Evolutionary conservation across 2,113 vertebrate species (phyloP), one percentile per base, ranked within the genome.

Genomic region (Tragelaphus buxtoni): DNA sequence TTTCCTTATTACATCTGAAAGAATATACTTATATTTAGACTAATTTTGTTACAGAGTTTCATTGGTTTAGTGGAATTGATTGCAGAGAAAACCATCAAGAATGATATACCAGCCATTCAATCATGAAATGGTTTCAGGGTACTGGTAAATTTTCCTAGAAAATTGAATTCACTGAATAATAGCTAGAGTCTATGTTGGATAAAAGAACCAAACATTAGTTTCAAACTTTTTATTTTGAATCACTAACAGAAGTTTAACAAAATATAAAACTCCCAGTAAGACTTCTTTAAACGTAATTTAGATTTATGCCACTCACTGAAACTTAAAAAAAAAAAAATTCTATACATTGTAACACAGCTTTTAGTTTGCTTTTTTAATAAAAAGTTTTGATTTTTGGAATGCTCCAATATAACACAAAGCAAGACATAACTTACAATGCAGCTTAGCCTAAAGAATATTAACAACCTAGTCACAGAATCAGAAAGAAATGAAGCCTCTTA

Each of bases 101-200:
- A 77, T 88, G 42, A 95, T 96, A 87, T n/a, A 82, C 24, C 51
- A 90, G 39, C 60, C 51, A 82, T 90, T 97, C 83, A 72, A 35
- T 97, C 93, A 96, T 95, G 93, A 97, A 91, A 95, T 95, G 45
- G 83, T 55, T 97, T 97, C 82, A 93, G 60, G 86, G 93, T 96
- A 51, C 86, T 95, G 86, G 93, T 88, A 91, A 88, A 89, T 95
- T 85, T 95, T 60, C 85, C 90, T 94, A 94, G 91, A 97, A 98
- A 97, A 97, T 96, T 92, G 77, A 97, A 93, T 96, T 97, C 74
- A 56, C 45, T 95, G 81, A 88, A 82, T 92, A 90, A 88, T 80
- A 90, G 87, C 77, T 85, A 32, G 30, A 85, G 51, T 58, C 56
- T 96, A 26, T 81, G 58, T 58, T 28, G 13, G 47, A 39, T 90